These are phyloP conservation scores for Stenurella melanura DNA, from an alignment of 2,888 invertebrate genomes.

Conservation along the genomic window DNA sequence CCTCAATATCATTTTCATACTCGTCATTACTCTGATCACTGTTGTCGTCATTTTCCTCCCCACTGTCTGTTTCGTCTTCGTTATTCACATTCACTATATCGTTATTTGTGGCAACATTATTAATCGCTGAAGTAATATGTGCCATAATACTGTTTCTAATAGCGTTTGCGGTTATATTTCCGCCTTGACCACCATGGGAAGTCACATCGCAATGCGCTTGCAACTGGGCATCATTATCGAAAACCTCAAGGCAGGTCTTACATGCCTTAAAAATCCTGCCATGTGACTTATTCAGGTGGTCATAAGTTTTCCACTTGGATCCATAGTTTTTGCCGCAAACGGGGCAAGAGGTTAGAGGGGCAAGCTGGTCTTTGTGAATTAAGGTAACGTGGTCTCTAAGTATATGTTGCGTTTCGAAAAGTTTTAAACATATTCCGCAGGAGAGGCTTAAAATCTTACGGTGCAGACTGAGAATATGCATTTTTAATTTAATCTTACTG, in stretches of 20 bases:
- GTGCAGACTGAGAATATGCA: conserved; percentile 77
- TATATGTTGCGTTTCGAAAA: conserved; percentile 76
- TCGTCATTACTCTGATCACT: conserved; percentile 41
- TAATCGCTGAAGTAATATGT: conserved; percentile 49
- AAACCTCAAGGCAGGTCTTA: conserved; percentile 78
- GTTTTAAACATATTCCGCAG: conserved; percentile 77
- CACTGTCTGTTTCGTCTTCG: conserved; percentile 52
- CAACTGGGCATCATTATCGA: conserved; percentile 74
- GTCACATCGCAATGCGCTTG: conserved; percentile 73
- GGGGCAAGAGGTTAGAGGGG: conserved; percentile 75
- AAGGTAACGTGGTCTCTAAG: conserved; percentile 76
- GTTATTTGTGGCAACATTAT: conserved; percentile 40
- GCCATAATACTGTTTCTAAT: conserved; percentile 52
- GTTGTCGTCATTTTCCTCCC: conserved; percentile 51
- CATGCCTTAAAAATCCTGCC: conserved; percentile 77
- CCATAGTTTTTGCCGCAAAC: conserved; percentile 79
- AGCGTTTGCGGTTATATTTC: conserved; percentile 40
- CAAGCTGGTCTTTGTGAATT: conserved; percentile 74
- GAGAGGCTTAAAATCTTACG: conserved; percentile 76
- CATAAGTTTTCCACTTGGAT: conserved; percentile 77
- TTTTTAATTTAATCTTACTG: conserved; percentile 77
- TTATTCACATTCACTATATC: conserved; percentile 27
- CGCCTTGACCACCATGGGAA: conserved; percentile 64
- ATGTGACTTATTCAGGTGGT: conserved; percentile 78
- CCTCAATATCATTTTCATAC: conserved; percentile 45